Conservation (phyloP, 2,113 vertebrate species). For the Elephantulus edwardii region DNA sequence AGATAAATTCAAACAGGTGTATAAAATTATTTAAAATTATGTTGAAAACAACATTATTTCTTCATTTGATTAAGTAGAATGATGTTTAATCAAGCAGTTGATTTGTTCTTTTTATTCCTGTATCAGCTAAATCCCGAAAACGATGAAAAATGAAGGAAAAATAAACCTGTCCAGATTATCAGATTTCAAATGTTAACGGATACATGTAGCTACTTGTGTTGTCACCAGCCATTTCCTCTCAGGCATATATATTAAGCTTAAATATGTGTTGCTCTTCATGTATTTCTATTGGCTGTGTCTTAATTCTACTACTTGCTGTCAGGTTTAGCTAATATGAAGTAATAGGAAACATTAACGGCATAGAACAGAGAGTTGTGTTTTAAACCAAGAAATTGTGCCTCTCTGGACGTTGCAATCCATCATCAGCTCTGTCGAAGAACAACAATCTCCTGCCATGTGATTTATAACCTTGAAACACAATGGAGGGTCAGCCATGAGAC, state of each 20-base stretch:
- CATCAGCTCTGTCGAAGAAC: too few relatives aligned
- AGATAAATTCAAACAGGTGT: constrained; percentile 16
- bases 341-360: too few relatives aligned
- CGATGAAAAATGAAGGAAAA: not conserved
- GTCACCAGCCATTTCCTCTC: not conserved
- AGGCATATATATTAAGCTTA: not conserved
- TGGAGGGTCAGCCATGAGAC: too few relatives aligned
- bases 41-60: not conserved
- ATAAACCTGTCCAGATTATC: not conserved
- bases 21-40: constrained; percentile 23
- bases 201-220: constrained; percentile 34
- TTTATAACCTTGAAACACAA: too few relatives aligned
- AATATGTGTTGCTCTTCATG: not conserved
- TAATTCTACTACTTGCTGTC: too few relatives aligned
- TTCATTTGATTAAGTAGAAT: constrained; percentile 34
- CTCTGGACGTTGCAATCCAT: too few relatives aligned
- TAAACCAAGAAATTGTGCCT: too few relatives aligned
- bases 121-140: not conserved
- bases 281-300: too few relatives aligned
- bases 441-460: too few relatives aligned
- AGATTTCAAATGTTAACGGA: not conserved
- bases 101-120: not conserved
- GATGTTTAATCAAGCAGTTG: not conserved
- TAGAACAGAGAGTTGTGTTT: too few relatives aligned
- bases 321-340: too few relatives aligned